These are phyloP conservation scores for Hoplostethus atlanticus DNA, from an alignment of 2,797 vertebrate species.

Conservation along the genomic window DNA sequence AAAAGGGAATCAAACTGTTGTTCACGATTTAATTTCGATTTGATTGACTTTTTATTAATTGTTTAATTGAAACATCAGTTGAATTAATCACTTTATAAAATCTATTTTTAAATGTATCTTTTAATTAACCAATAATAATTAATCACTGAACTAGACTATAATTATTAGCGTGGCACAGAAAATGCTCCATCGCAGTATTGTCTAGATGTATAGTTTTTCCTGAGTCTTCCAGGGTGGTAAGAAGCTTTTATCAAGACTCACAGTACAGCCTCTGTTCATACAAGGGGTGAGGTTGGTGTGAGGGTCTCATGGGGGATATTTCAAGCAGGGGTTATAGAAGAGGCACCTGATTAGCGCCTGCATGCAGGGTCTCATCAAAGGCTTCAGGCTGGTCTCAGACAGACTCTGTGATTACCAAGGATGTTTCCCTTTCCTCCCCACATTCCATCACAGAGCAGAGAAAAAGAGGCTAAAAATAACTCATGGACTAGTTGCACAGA, in stretches of 20 bases:
- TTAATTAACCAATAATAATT: too few relatives aligned
- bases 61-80: too few relatives aligned
- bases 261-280: background rate
- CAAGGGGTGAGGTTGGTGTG: background rate
- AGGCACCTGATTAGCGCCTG: background rate
- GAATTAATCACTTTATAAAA: too few relatives aligned
- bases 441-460: background rate
- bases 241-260: constrained; percentile 6
- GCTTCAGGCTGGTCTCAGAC: background rate
- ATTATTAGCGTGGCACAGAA: too few relatives aligned
- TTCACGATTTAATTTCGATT: too few relatives aligned
- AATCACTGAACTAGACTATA: too few relatives aligned
- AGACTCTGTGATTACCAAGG: constrained; percentile 1
- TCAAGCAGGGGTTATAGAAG: background rate
- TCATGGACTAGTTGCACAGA: background rate
- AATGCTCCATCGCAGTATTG: too few relatives aligned
- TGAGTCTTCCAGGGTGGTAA: too few relatives aligned
- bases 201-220: background rate
- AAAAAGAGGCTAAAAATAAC: constrained; percentile 10
- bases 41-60: too few relatives aligned
- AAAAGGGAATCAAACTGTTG: too few relatives aligned
- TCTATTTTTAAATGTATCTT: too few relatives aligned
- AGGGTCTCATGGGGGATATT: too few relatives aligned
- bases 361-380: constrained; percentile 12
- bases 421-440: background rate